A percentile compares a stretch with the other conserved stretches of the same genome.
These are phyloP conservation scores for Leptopilina myrica DNA, from an alignment of 2,888 invertebrate genomes.

Conservation along the genomic window DNA sequence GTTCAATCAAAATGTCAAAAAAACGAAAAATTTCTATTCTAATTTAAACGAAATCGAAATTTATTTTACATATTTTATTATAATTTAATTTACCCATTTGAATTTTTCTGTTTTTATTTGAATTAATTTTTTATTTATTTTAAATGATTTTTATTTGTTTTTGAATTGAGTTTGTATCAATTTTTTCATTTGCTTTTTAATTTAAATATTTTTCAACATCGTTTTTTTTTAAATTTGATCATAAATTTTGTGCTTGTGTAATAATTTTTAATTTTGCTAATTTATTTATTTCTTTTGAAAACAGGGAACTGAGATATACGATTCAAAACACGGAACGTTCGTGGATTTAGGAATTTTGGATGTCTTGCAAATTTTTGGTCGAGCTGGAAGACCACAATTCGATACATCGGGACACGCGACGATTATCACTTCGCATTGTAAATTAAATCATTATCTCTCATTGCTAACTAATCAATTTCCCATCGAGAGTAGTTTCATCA, in stretches of 20 bases:
- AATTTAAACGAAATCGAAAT: background rate
- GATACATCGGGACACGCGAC: constrained; percentile 96
- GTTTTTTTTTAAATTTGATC: no score
- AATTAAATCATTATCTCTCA: constrained; percentile 94
- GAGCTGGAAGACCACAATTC: constrained; percentile 98
- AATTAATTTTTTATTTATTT: no score
- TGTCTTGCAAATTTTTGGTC: constrained; percentile 98
- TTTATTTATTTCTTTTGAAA: constrained; percentile 45
- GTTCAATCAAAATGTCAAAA: background rate
- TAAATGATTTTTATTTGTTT: no score
- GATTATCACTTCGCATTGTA: constrained; percentile 95
- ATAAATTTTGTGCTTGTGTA: no score
- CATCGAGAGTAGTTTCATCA: constrained; percentile 97
- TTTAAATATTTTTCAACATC: no score
- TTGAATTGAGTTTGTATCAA: no score
- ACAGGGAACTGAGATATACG: constrained; percentile 97
- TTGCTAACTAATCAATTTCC: constrained; percentile 97
- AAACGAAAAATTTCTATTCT: background rate
- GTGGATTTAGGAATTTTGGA: constrained; percentile 97
- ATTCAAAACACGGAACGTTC: constrained; percentile 95
- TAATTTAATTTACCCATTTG: no score
- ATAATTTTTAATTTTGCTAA: no score
- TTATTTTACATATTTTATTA: no score
- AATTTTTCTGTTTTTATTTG: no score
- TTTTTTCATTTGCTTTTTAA: no score